These are phyloP conservation scores for Diglossa cyanea DNA, from an alignment of 2,797 vertebrate genomes.

Conservation along the genomic window DNA sequence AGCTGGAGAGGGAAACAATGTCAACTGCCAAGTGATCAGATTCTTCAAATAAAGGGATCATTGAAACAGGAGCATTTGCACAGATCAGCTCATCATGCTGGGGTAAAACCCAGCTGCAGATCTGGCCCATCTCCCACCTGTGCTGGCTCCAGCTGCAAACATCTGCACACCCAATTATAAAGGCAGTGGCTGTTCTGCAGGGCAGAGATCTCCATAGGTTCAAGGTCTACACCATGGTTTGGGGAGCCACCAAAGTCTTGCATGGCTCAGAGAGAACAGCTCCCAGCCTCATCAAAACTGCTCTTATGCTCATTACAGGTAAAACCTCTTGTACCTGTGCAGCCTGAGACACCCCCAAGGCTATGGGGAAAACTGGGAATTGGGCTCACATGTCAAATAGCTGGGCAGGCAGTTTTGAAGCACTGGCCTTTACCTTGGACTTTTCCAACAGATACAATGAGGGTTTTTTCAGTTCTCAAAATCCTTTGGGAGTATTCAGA, in stretches of 20 bases:
- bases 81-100: background rate
- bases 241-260: background rate
- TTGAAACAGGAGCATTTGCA: background rate
- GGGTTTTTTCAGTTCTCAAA: background rate
- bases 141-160: background rate
- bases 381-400: background rate
- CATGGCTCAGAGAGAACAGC: background rate
- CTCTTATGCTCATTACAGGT: rapidly evolving
- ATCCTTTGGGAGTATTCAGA: background rate
- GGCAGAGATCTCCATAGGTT: rapidly evolving
- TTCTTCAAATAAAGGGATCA: background rate
- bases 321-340: rapidly evolving
- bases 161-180: background rate
- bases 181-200: background rate
- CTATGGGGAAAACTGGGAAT: rapidly evolving
- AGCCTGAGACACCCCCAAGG: background rate
- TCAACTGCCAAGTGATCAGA: background rate
- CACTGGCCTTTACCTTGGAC: background rate
- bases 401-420: background rate
- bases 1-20: background rate
- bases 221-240: background rate
- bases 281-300: background rate
- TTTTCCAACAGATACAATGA: background rate
- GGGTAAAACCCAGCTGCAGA: background rate
- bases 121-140: background rate